These are phyloP conservation scores for Bruchidius siliquastri DNA, from an alignment of 2,888 invertebrate species.

Conservation along the genomic window DNA sequence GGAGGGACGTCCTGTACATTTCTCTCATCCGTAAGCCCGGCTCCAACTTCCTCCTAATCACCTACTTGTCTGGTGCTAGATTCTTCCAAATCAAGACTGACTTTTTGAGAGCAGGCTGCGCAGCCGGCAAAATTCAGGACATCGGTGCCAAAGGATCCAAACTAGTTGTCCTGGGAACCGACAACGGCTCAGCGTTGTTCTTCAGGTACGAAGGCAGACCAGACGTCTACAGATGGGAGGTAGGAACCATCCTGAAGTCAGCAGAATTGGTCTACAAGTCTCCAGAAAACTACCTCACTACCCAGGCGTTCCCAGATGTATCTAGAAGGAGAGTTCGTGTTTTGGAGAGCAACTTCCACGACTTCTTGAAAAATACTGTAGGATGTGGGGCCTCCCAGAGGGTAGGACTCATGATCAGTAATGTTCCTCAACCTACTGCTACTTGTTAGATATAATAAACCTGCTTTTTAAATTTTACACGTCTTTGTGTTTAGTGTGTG, in stretches of 20 bases:
- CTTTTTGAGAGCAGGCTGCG: constrained; percentile 56
- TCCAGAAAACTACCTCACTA: constrained; percentile 52
- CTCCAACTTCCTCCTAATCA: constrained; percentile 57
- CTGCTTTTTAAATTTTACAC: background rate
- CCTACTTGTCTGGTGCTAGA: constrained; percentile 59
- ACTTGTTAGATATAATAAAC: background rate
- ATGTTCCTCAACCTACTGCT: background rate
- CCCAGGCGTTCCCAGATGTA: constrained; percentile 57
- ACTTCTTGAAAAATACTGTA: constrained; percentile 58
- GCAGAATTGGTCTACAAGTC: constrained; percentile 54
- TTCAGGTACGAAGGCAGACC: constrained; percentile 58
- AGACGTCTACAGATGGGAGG: constrained; percentile 59
- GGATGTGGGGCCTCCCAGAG: constrained; percentile 60
- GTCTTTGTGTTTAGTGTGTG: too few species aligned
- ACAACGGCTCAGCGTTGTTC: constrained; percentile 55
- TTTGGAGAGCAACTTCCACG: constrained; percentile 61
- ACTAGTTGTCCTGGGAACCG: constrained; percentile 59
- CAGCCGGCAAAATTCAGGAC: constrained; percentile 51
- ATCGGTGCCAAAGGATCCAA: constrained; percentile 56
- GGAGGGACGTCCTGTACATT: constrained; percentile 63
- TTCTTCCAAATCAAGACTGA: constrained; percentile 62
- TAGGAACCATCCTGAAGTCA: constrained; percentile 45
- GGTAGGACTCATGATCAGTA: constrained; percentile 33
- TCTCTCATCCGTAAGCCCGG: constrained; percentile 54
- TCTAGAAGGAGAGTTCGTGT: constrained; percentile 55